A percentile compares a stretch with the other conserved stretches of the same genome.
phyloP scores from a whole-genome alignment of 2,797 vertebrate species.

The Hyperoplus lanceolatus region DNA sequence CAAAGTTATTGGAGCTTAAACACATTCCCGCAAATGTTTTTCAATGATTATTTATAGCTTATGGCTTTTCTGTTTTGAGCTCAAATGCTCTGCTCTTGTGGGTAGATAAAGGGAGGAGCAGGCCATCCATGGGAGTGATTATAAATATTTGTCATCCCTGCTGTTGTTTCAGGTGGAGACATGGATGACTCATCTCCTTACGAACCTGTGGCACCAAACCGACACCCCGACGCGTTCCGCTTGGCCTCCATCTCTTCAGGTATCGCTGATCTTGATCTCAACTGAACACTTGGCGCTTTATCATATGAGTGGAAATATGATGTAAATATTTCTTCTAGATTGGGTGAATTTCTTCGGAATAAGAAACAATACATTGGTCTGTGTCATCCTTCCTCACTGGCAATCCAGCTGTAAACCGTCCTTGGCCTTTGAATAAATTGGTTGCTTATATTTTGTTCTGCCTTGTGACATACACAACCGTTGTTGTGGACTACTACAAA shows the following conservation, averaged over 20 bases:
- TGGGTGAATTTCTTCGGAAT: slow-evolving; percentile 1
- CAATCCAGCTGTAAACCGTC: slow-evolving; percentile 23
- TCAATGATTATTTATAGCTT: neutral
- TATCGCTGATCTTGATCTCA: slow-evolving; percentile 64
- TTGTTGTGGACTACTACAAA: slow-evolving; percentile 26
- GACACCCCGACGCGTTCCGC: slow-evolving; percentile 91
- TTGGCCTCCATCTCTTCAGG: slow-evolving; percentile 97
- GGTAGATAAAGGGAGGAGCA: neutral
- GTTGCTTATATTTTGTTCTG: slow-evolving; percentile 27
- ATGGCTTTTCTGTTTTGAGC: neutral
- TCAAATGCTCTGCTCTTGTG: neutral
- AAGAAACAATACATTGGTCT: neutral
- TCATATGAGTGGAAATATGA: slow-evolving; percentile 7
- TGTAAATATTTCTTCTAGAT: neutral
- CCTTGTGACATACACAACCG: slow-evolving; percentile 10
- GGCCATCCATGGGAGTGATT: neutral
- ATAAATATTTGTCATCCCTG: slow-evolving; percentile 25
- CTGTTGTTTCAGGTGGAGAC: slow-evolving; percentile 88
- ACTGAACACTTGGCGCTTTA: neutral
- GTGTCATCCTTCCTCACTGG: slow-evolving; percentile 9
- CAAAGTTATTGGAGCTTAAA: neutral
- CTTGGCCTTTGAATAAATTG: slow-evolving; percentile 28
- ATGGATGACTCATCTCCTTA: slow-evolving; percentile 96
- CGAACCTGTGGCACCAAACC: slow-evolving; percentile 90
- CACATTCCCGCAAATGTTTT: neutral